Evolutionary conservation across 2,888 invertebrate genomes (phyloP).

Genomic region (Tubulanus polymorphus): DNA sequence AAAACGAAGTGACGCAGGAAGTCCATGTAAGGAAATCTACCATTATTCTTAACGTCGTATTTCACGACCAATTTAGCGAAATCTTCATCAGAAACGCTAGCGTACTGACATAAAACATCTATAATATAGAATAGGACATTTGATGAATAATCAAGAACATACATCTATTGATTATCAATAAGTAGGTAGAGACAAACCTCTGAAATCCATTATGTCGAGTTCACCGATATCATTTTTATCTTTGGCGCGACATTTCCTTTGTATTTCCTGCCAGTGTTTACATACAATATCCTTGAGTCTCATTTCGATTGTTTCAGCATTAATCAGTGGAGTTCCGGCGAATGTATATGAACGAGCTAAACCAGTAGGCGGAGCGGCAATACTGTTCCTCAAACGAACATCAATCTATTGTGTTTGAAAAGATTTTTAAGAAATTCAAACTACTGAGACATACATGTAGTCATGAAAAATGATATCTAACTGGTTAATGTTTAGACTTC

Average conservation of each 20-base stretch:
- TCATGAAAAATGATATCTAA: too few species aligned
- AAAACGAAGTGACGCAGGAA: constrained; percentile 48
- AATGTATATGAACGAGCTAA: too few species aligned
- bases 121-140: constrained; percentile 4
- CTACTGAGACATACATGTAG: too few species aligned
- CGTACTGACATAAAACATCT: constrained; percentile 34
- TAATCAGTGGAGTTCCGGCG: constrained; percentile 47
- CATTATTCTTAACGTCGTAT: constrained; percentile 45
- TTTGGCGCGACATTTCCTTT: constrained; percentile 37
- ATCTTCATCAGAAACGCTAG: constrained; percentile 33
- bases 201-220: constrained; percentile 35
- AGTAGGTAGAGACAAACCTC: constrained; percentile 31
- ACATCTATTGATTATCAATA: too few species aligned
- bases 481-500: too few species aligned
- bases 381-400: too few species aligned
- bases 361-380: too few species aligned
- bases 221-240: constrained; percentile 39
- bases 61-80: constrained; percentile 40
- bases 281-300: constrained; percentile 33
- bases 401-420: too few species aligned
- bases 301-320: constrained; percentile 41
- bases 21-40: constrained; percentile 41
- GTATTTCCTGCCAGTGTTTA: constrained; percentile 45
- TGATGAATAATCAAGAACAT: too few species aligned
- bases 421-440: too few species aligned